A percentile compares a stretch with the other conserved stretches of the same genome.
Conservation (phyloP, 2,113 vertebrate genomes). For the Albula goreensis region DNA sequence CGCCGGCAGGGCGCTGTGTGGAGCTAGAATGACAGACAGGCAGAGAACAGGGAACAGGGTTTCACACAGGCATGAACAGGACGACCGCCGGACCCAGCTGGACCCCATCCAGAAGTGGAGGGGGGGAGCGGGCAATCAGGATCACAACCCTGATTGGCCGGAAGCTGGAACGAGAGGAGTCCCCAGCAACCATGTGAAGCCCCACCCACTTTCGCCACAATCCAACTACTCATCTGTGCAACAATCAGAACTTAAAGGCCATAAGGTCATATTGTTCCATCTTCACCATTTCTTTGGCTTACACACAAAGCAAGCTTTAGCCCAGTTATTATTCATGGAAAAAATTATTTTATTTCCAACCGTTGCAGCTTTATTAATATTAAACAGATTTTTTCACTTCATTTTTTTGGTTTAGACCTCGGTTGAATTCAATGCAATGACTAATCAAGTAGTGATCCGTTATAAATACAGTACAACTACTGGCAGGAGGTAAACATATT, state of each 20-base stretch:
- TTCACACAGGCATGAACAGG: slow-evolving; percentile 27
- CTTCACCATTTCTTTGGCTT: not conserved
- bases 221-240: too few species aligned
- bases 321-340: not conserved
- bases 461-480: slow-evolving; percentile 23
- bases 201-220: not conserved
- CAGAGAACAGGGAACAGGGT: slow-evolving; percentile 44
- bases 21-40: slow-evolving; percentile 64
- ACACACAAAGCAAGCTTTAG: not conserved
- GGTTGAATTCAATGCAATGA: not conserved
- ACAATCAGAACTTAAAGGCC: too few species aligned
- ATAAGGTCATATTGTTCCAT: not conserved
- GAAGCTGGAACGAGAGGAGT: not conserved
- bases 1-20: slow-evolving; percentile 53
- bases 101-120: slow-evolving; percentile 27
- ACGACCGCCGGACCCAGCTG: slow-evolving; percentile 10
- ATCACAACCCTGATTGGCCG: not conserved
- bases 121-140: too few species aligned
- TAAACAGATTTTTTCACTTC: not conserved
- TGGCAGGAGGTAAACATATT: not conserved
- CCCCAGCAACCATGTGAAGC: not conserved
- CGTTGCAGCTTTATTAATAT: not conserved
- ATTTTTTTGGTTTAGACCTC: not conserved
- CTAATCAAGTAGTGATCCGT: not conserved
- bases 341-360: not conserved